Base-by-base conservation (phyloP, 1,140 invertebrate genomes). In the Rhagoletis pomonella region DNA sequence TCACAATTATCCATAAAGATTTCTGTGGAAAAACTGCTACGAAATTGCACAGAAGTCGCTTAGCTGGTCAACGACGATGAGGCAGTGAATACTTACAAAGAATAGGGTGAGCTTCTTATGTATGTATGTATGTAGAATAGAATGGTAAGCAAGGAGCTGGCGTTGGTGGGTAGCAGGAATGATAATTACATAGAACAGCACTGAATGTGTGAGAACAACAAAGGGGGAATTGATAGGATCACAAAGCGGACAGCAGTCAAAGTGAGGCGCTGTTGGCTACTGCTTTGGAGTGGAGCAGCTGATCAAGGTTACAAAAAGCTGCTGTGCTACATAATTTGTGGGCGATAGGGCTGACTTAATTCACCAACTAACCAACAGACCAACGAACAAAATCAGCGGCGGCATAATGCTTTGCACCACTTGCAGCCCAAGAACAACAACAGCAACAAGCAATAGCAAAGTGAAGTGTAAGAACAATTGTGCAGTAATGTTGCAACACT, bases 1-100 rank as follows among this genome's bases (percentile, higher is more conserved):
- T 81, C 73, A 81, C 73, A 81, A 81, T 81, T 81, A 81, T 81
- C 73, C 44, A 81, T 81, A 81, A 81, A 81, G 73, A 81, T 58
- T 81, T 81, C 47, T 81, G 47, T 55, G n/a, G n/a, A 81, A 81
- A 81, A 81, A 81, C 50, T 81, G 6, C 47, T 19, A 50, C 47
- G 10, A 81, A 81, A 81, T 81, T 81, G 73, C 73, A 81, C 73
- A 81, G 73, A 81, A 81, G 73, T 81, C 73, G 55, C n/a, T 81
- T 81, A 81, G 47, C 47, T 3, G 47, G 47, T 47, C 47, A 81
- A 19, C 17, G 10, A 9, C 47, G 55, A 19, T 47, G 10, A 9
- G 5, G 50, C 64, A 50, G n/a, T n/a, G n/a, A n/a, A n/a, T n/a
- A n/a, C n/a, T n/a, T n/a, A n/a, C n/a, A n/a, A n/a, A n/a, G n/a